These are phyloP conservation scores for Dermatemys mawii DNA, from an alignment of 2,113 vertebrate genomes.

Conservation along the genomic window DNA sequence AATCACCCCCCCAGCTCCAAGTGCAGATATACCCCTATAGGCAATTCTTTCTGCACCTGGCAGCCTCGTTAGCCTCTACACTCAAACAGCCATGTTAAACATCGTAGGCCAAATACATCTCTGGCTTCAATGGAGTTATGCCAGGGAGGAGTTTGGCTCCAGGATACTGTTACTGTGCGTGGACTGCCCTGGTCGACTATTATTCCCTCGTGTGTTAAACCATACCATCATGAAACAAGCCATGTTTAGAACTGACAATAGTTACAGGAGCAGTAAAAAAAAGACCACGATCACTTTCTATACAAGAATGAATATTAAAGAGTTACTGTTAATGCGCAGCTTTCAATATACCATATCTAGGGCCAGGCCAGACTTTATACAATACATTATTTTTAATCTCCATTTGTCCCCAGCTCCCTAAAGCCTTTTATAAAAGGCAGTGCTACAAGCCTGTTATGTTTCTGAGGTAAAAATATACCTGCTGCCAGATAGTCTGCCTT, in stretches of 20 bases:
- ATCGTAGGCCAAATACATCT: neutral
- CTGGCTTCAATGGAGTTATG: neutral
- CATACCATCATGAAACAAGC: neutral
- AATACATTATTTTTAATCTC: neutral
- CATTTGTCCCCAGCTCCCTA: neutral
- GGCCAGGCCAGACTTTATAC: neutral
- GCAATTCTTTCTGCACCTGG: neutral
- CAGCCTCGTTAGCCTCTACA: slow-evolving; percentile 8
- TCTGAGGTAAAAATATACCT: neutral
- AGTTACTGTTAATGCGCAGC: slow-evolving; percentile 51
- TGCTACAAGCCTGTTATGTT: neutral
- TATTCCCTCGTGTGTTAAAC: slow-evolving; percentile 15
- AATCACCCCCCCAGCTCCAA: neutral
- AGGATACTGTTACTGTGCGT: neutral
- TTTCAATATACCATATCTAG: neutral
- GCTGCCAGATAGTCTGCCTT: neutral
- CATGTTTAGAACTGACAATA: neutral
- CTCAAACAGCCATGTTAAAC: slow-evolving; percentile 8
- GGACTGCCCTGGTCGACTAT: slow-evolving; percentile 1
- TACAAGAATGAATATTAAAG: slow-evolving; percentile 16
- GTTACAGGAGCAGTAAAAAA: slow-evolving; percentile 44
- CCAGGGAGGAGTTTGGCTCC: slow-evolving; percentile 29
- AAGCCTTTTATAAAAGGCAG: neutral
- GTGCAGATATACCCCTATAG: neutral
- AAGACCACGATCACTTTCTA: neutral